Conservation (phyloP, 1,140 invertebrate genomes). For the Drosophila nebulosa region DNA sequence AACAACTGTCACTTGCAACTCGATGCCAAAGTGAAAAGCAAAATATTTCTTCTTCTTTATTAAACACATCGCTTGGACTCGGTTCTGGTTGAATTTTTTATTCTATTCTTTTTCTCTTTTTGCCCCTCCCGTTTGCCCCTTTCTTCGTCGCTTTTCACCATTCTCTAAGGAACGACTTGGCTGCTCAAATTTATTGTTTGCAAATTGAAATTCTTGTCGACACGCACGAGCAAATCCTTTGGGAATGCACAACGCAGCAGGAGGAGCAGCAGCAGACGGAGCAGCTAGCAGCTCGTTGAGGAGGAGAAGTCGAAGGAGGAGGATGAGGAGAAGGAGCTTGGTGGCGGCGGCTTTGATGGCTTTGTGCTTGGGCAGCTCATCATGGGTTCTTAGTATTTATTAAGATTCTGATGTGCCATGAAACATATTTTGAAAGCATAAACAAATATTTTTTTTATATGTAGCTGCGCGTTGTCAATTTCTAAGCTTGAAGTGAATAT, state of each 20-base stretch:
- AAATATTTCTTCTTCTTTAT: constrained; percentile 73
- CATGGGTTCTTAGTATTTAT: constrained; percentile 66
- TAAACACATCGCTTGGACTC: constrained; percentile 63
- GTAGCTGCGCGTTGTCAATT: not conserved
- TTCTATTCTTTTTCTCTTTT: constrained; percentile 1
- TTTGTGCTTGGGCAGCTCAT: constrained; percentile 52
- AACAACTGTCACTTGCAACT: constrained; percentile 65
- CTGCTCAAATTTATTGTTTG: constrained; percentile 75
- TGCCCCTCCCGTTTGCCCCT: not conserved
- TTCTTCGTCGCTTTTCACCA: not conserved
- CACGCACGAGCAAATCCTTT: constrained; percentile 74
- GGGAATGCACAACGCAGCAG: constrained; percentile 57
- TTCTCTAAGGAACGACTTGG: constrained; percentile 52
- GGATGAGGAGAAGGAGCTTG: no score
- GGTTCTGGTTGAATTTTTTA: constrained; percentile 9
- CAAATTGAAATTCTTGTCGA: constrained; percentile 79
- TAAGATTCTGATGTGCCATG: constrained; percentile 58
- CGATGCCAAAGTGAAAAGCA: constrained; percentile 55
- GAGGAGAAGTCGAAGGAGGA: not conserved
- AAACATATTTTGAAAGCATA: constrained; percentile 44
- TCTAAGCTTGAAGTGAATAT: no score
- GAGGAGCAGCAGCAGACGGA: not conserved
- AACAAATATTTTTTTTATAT: constrained; percentile 36
- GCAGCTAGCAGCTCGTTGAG: not conserved
- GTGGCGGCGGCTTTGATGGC: constrained; percentile 47